Conservation (phyloP, 2,113 vertebrate genomes). For the Xenopus laevis region DNA sequence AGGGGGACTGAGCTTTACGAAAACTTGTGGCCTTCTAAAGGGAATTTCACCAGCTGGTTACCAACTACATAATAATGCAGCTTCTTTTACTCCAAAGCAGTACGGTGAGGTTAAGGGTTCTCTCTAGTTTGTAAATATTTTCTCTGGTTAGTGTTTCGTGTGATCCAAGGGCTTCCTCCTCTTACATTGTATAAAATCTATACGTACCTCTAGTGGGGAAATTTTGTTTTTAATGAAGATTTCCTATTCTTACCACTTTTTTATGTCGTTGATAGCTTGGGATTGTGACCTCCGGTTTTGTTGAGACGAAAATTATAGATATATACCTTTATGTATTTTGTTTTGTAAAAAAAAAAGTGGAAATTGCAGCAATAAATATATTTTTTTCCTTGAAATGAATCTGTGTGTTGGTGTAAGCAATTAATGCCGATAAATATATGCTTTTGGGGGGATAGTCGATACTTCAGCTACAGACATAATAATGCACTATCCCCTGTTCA, state of each 20-base stretch:
- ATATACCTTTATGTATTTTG: slow-evolving; percentile 24
- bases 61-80: no score
- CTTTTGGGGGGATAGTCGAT: no score
- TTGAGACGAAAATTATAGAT: slow-evolving; percentile 26
- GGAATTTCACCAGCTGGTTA: no score
- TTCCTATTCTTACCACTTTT: slow-evolving; percentile 22
- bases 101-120: not conserved
- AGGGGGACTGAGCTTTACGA: no score
- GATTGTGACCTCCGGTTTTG: slow-evolving; percentile 8
- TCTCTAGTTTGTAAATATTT: slow-evolving; percentile 6
- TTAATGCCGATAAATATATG: not conserved
- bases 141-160: not conserved
- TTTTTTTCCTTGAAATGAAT: slow-evolving; percentile 7
- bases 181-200: no score
- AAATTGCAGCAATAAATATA: slow-evolving; percentile 31
- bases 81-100: no score
- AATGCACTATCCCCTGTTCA: no score
- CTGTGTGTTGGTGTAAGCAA: not conserved
- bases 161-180: slow-evolving; percentile 10
- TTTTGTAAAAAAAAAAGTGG: slow-evolving; percentile 4
- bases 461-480: no score
- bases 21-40: no score
- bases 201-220: not conserved
- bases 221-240: slow-evolving; percentile 14
- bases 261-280: slow-evolving; percentile 18